Evolutionary conservation across 2,113 vertebrate species (phyloP), one percentile per base, ranked within the genome.

Genomic region (Gobio gobio): DNA sequence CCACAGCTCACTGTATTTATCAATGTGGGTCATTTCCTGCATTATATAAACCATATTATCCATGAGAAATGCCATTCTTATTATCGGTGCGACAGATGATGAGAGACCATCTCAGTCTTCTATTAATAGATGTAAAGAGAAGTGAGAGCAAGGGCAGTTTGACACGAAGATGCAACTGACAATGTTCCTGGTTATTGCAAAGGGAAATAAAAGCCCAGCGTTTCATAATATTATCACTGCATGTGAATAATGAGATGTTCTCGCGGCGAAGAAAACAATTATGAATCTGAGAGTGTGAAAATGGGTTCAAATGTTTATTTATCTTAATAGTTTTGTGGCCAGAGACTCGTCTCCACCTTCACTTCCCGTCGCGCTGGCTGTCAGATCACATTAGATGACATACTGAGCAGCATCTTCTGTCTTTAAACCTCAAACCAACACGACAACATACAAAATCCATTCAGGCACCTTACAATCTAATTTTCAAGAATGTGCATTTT

Each of bases 341-440:
- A 20, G 54, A 83, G 24, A 51, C 10, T 66, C 33, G 68, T 75
- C 86, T 79, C 54, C 82, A 84, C 76, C 63, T 87, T 83, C 43
- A 83, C 76, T 84, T 87, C 86, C 76, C 56, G 86, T 84, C 78
- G 86, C 45, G 70, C 58, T 72, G 14, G 33, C 70, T 72, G 33
- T 56, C 36, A 79, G 26, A 22, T 33, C 84, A 59, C 64, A n/a
- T 24, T 45, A 45, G 2, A 70, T 66, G 33, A 22, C 26, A 78
- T 29, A 56, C 61, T 68, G 22, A 26, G 51, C 26, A 9, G 29
- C 59, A 43, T 78, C 75, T 49, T 72, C 6, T 16, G 18, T 12
- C 40, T 59, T 80, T 78, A 43, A 45, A 10, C 24, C 2, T 59
- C 24, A 16, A 61, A 73, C 56, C 24, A 61, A 59, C 24, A 72